phyloP scores from a whole-genome alignment of 2,113 vertebrate genomes.

The Paralichthys olivaceus region DNA sequence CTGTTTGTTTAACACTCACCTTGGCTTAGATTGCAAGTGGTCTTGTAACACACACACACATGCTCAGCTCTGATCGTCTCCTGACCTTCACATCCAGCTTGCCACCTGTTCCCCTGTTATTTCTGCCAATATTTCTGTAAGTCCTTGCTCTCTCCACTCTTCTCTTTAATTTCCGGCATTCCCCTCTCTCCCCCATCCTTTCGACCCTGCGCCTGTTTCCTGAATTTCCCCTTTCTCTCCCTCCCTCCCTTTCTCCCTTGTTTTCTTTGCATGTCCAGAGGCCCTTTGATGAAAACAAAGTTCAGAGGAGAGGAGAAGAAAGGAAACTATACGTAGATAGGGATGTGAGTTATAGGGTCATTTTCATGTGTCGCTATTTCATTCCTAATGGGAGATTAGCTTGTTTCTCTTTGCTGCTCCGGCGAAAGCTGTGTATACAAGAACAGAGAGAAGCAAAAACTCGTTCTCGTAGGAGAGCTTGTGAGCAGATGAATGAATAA shows the following conservation, averaged over 20 bases:
- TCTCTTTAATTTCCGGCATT: conserved; percentile 63
- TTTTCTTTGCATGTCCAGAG: neutral
- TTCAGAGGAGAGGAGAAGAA: neutral
- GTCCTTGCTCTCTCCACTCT: conserved; percentile 33
- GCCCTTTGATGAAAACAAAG: conserved; percentile 6
- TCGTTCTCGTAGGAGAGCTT: neutral
- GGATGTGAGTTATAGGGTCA: conserved; percentile 6
- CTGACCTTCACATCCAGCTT: conserved; percentile 64
- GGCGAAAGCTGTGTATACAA: conserved; percentile 5
- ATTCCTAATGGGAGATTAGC: neutral
- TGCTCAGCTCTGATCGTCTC: conserved; percentile 47
- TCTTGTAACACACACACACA: conserved; percentile 21
- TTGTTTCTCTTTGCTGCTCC: neutral
- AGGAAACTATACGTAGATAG: neutral
- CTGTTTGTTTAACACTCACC: conserved; percentile 64
- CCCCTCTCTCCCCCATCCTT: neutral
- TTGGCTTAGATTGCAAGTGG: conserved; percentile 50
- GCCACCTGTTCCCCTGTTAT: conserved; percentile 62
- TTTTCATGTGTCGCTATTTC: neutral
- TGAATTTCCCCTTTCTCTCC: conserved; percentile 30
- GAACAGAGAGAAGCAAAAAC: conserved; percentile 10
- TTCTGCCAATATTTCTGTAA: too few species aligned
- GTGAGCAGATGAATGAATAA: conserved; percentile 37
- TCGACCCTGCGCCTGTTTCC: conserved; percentile 32
- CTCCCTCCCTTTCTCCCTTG: conserved; percentile 1